Conservation (phyloP, 2,888 invertebrate species). For the Andrena haemorrhoa region DNA sequence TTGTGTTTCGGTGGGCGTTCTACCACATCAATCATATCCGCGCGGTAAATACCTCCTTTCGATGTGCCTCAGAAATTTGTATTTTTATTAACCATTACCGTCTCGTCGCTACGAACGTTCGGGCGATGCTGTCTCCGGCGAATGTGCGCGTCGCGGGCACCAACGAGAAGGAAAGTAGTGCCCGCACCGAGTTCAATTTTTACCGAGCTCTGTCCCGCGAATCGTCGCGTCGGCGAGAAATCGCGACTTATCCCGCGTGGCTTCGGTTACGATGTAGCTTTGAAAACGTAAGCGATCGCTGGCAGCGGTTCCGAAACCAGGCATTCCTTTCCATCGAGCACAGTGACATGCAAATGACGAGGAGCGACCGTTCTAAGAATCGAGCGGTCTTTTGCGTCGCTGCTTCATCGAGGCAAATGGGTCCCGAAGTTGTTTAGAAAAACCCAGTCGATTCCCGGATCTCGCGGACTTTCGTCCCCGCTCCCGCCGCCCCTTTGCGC, state of each 20-base stretch:
- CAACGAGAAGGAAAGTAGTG: not conserved
- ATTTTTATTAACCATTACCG: conserved; percentile 73
- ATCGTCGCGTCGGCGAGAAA: not conserved
- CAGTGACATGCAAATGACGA: conserved; percentile 62
- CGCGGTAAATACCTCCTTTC: conserved; percentile 77
- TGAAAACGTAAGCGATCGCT: conserved; percentile 25
- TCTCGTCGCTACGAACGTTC: conserved; percentile 45
- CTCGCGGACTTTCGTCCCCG: conserved; percentile 21
- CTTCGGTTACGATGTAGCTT: not conserved
- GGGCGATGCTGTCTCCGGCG: not conserved
- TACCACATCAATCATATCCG: conserved; percentile 80
- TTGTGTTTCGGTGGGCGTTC: conserved; percentile 81
- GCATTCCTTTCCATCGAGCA: conserved; percentile 62
- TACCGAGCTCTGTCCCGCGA: not conserved
- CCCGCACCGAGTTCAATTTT: not conserved
- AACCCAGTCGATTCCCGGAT: conserved; percentile 34
- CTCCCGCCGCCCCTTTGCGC: conserved; percentile 26
- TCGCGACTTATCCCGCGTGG: conserved; percentile 15
- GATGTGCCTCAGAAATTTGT: conserved; percentile 73
- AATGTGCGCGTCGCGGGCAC: too few species aligned
- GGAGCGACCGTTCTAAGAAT: conserved; percentile 44
- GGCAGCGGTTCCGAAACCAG: conserved; percentile 13
- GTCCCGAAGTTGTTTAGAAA: conserved; percentile 23
- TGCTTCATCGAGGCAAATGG: conserved; percentile 2
- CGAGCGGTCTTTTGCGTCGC: not conserved